Evolutionary conservation across 2,797 vertebrate species (phyloP).

Genomic region (Amphiprion clarkii): DNA sequence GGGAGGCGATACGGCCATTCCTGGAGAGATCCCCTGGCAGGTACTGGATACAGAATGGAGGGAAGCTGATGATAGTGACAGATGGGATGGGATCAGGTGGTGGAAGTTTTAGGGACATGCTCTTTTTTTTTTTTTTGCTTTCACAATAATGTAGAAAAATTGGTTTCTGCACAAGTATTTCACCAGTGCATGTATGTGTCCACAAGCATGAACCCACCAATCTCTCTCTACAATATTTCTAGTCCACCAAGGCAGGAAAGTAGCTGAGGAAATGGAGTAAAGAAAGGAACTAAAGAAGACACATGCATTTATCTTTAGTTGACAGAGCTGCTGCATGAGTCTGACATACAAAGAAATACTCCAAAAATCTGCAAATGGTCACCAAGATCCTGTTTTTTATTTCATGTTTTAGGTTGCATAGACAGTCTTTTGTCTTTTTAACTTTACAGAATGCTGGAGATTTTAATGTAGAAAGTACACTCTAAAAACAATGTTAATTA

Average conservation of each 20-base stretch:
- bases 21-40: constrained; percentile 97
- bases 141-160: not conserved
- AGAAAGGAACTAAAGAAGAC: not conserved
- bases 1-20: constrained; percentile 86
- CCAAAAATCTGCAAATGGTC: too few species aligned
- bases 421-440: too few species aligned
- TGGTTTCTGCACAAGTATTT: not conserved
- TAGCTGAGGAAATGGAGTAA: not conserved
- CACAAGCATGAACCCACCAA: not conserved
- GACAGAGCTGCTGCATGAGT: too few species aligned
- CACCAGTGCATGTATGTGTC: not conserved
- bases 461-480: too few species aligned
- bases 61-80: not conserved
- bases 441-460: too few species aligned
- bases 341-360: too few species aligned
- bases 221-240: not conserved
- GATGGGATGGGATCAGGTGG: not conserved
- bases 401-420: too few species aligned
- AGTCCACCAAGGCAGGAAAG: not conserved
- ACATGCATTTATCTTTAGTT: too few species aligned
- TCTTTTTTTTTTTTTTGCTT: too few species aligned
- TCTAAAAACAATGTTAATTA: too few species aligned
- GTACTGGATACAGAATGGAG: constrained; percentile 74
- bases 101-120: too few species aligned
- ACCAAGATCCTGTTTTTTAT: too few species aligned